A percentile compares a stretch with the other conserved stretches of the same genome.
Conservation (phyloP, 2,113 vertebrate species). For the Gracilinanus agilis region DNA sequence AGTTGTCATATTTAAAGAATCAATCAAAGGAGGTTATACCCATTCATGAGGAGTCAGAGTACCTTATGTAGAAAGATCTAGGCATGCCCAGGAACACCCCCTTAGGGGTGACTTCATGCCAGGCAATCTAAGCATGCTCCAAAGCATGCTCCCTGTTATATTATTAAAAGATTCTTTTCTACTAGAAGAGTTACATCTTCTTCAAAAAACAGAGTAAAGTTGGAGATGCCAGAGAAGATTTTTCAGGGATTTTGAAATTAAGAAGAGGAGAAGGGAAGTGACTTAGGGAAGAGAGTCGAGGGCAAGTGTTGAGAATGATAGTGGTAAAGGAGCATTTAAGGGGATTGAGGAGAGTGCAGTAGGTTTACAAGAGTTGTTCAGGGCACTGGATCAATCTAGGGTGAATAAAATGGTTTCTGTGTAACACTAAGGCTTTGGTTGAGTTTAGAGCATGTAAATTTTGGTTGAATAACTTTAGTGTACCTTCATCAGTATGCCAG, state of each 20-base stretch:
- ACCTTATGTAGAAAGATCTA: background rate
- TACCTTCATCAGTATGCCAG: no score
- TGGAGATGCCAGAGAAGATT: background rate
- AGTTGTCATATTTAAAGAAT: background rate
- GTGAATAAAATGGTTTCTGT: background rate
- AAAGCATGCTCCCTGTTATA: background rate
- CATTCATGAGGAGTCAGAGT: background rate
- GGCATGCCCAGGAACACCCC: background rate
- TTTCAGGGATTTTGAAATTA: background rate
- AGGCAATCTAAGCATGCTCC: background rate
- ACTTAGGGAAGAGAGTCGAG: background rate
- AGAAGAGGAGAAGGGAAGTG: background rate
- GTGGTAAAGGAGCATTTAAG: background rate
- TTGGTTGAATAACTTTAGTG: background rate
- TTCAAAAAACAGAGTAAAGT: background rate
- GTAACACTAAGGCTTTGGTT: background rate
- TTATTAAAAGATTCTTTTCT: background rate
- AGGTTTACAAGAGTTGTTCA: background rate
- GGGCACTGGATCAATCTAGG: background rate
- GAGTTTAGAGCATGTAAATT: background rate
- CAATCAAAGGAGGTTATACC: background rate
- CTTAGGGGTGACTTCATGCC: background rate
- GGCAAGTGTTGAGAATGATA: background rate
- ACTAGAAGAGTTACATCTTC: background rate
- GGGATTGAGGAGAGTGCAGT: background rate